These are phyloP conservation scores for Himalopsyche anomala DNA, from an alignment of 2,888 invertebrate genomes.

Conservation along the genomic window DNA sequence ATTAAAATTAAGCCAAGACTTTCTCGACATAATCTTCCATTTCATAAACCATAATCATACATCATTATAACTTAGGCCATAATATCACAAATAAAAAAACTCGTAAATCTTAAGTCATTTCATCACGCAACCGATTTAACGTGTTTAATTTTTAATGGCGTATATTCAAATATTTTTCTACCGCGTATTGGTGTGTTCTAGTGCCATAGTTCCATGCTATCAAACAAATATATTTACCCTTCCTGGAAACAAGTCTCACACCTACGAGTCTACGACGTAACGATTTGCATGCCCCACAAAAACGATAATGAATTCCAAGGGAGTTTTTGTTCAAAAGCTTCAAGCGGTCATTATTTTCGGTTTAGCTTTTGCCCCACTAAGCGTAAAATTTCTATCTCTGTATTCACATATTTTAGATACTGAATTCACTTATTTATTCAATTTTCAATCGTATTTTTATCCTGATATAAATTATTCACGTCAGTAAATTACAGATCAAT, in stretches of 20 bases:
- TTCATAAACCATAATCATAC: too few relatives aligned
- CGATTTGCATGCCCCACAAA: slow-evolving; percentile 53
- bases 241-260: slow-evolving; percentile 1
- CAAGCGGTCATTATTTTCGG: neutral
- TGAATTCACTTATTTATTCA: too few relatives aligned
- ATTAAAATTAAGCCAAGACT: too few relatives aligned
- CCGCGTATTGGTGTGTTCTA: neutral
- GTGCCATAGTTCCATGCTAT: neutral
- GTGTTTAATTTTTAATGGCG: neutral
- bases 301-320: slow-evolving; percentile 52
- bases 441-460: too few relatives aligned
- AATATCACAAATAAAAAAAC: too few relatives aligned
- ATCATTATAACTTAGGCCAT: too few relatives aligned
- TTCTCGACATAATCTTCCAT: too few relatives aligned
- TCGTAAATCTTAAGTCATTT: too few relatives aligned
- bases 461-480: too few relatives aligned
- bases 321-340: slow-evolving; percentile 6
- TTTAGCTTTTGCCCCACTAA: neutral
- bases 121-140: neutral
- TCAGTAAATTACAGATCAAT: too few relatives aligned
- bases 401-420: too few relatives aligned
- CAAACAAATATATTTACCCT: neutral
- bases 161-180: neutral
- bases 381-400: too few relatives aligned
- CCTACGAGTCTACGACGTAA: neutral